Percentiles rank a stretch among this genome's conserved stretches.
phyloP scores from a whole-genome alignment of 2,113 vertebrate genomes.

The Pycnonotus jocosus region DNA sequence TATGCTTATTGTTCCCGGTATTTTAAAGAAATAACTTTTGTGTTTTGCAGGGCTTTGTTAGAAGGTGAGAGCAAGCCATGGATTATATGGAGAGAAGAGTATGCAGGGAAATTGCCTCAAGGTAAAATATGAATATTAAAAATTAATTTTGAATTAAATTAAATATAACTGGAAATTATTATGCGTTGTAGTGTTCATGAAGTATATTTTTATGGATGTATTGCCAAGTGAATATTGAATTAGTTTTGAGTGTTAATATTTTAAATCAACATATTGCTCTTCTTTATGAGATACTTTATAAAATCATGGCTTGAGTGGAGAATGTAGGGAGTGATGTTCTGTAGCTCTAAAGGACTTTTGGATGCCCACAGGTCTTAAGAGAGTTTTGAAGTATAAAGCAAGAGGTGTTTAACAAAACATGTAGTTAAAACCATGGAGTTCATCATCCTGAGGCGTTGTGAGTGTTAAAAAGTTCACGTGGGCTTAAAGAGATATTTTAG shows the following conservation, averaged over 20 bases:
- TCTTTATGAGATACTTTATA: not conserved
- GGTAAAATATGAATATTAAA: conserved; percentile 61
- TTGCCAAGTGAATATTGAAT: not conserved
- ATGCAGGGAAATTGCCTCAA: conserved; percentile 68
- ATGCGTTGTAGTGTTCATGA: not conserved
- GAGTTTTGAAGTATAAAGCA: not conserved
- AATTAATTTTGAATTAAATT: not conserved
- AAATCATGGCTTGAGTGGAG: not conserved
- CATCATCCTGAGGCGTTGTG: not conserved
- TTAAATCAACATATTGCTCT: not conserved
- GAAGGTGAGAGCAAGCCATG: conserved; percentile 82
- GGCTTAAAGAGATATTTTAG: not conserved
- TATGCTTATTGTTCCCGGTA: not conserved
- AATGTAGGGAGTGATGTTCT: not conserved
- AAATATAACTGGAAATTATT: not conserved
- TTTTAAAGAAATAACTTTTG: not conserved
- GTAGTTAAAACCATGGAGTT: not conserved
- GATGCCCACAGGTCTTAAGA: not conserved
- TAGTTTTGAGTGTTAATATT: not conserved
- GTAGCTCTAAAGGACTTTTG: not conserved
- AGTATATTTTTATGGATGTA: not conserved
- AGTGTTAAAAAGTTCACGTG: not conserved
- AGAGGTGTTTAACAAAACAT: not conserved
- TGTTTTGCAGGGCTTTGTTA: conserved; percentile 82
- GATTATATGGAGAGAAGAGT: conserved; percentile 69